Base-by-base conservation (phyloP, 2,113 vertebrate genomes). In the Microcebus lehilahytsara region DNA sequence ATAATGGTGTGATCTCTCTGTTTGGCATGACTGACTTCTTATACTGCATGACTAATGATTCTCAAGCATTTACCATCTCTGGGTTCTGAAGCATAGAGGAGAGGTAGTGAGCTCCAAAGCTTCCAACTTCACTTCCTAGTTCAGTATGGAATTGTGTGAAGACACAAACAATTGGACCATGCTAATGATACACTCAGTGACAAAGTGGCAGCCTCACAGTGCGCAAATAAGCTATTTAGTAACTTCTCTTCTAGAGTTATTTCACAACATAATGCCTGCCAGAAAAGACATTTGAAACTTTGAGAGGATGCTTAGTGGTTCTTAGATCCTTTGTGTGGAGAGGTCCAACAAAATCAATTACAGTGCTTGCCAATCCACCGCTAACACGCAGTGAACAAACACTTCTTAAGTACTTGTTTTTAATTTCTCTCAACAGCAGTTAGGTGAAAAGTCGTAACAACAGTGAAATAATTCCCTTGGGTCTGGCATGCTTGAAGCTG, bases 301-400 rank as follows among this genome's bases (percentile, higher is more conserved):
- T 37, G 23, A 83, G 23, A 92, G 12, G 25, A 60, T 67, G 22
- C 32, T 53, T 66, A 10, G 20, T 20, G 49, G n/a, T 74, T 80
- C 34, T 71, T 51, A 30, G 9, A 91, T 23, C 56, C 49, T 85
- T 75, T 79, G 81, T 85, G 69, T 53, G 46, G n/a, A 75, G 19
- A 95, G 91, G 40, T 87, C 42, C 69, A 72, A 81, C 75, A 95
- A 97, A 96, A 88, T 95, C 86, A 96, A 40, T 85, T 40, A 40
- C 0, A 9, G 13, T 40, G 42, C 37, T 71, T 89, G 77, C 72
- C 78, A 78, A 83, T 56, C n/a, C 53, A 93, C 81, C 37, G 84
- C 72, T 77, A 53, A 64, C 23, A 30, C 42, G 32, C 42, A 46
- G 56, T 49, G 37, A 78, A 88, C 17, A 90, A 74, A 93, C 23